phyloP scores from a whole-genome alignment of 2,888 invertebrate species.

The Andrena fulva region DNA sequence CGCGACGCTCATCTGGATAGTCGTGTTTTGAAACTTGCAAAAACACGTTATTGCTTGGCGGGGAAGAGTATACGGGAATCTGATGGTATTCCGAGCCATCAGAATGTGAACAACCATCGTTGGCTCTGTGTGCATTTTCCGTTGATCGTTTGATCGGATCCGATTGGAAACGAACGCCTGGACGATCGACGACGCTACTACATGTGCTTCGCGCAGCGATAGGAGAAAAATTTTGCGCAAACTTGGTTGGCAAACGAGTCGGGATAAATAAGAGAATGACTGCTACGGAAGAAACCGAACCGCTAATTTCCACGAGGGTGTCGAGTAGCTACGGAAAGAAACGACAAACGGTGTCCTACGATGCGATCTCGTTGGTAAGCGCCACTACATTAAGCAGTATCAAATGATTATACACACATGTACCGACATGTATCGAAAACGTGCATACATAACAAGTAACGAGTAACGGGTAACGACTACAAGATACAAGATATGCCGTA shows the following conservation, averaged over 20 bases:
- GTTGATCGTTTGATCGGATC: not conserved
- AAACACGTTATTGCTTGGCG: too few relatives aligned
- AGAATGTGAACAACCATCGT: too few relatives aligned
- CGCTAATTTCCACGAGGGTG: constrained; percentile 68
- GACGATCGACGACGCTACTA: not conserved
- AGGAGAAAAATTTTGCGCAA: not conserved
- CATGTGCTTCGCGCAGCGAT: not conserved
- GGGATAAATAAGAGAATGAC: constrained; percentile 67
- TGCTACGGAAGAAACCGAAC: constrained; percentile 77
- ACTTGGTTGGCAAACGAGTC: not conserved
- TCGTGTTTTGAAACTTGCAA: too few relatives aligned
- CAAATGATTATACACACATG: not conserved
- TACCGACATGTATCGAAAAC: too few relatives aligned
- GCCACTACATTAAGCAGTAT: constrained; percentile 40
- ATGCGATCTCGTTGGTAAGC: constrained; percentile 74
- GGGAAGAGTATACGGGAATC: too few relatives aligned
- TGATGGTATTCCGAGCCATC: too few relatives aligned
- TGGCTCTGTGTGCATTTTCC: not conserved
- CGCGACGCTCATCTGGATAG: too few relatives aligned
- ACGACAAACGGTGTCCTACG: constrained; percentile 70
- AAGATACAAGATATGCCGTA: not conserved
- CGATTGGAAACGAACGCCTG: not conserved
- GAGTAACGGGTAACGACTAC: too few relatives aligned
- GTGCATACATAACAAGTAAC: too few relatives aligned
- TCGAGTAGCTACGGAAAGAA: constrained; percentile 54